Conservation (phyloP, 2,888 invertebrate genomes). For the Xanthostigma xanthostigma region DNA sequence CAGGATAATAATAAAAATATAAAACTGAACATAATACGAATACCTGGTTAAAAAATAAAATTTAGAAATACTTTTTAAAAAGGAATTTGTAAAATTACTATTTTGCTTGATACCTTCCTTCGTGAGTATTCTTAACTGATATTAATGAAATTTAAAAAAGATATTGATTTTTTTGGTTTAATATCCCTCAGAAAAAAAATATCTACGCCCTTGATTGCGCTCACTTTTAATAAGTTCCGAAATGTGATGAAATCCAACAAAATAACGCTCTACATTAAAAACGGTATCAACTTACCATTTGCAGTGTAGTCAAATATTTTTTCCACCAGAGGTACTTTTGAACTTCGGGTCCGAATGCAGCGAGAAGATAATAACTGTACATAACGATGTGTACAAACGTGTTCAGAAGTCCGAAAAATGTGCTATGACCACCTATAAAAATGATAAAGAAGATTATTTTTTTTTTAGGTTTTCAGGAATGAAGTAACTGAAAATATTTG, state of each 20-base stretch:
- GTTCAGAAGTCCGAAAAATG: constrained; percentile 88
- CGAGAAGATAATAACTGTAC: constrained; percentile 86
- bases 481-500: neutral
- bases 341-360: constrained; percentile 77
- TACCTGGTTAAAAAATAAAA: too few species aligned
- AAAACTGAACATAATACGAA: too few species aligned
- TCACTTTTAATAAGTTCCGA: too few species aligned
- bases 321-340: constrained; percentile 92
- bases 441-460: constrained; percentile 6
- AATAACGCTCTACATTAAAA: neutral
- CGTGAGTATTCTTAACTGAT: too few species aligned
- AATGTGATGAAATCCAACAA: neutral
- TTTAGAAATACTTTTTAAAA: too few species aligned
- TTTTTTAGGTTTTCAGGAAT: neutral
- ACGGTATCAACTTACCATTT: constrained; percentile 51
- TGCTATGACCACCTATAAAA: constrained; percentile 73
- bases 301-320: constrained; percentile 79
- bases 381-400: constrained; percentile 95
- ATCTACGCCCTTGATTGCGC: too few species aligned
- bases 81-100: too few species aligned
- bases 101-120: too few species aligned
- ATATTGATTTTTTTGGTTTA: too few species aligned
- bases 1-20: too few species aligned
- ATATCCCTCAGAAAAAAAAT: too few species aligned
- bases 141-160: too few species aligned